Evolutionary conservation across 1,140 invertebrate species (phyloP).

Genomic region (Campodea augens): DNA sequence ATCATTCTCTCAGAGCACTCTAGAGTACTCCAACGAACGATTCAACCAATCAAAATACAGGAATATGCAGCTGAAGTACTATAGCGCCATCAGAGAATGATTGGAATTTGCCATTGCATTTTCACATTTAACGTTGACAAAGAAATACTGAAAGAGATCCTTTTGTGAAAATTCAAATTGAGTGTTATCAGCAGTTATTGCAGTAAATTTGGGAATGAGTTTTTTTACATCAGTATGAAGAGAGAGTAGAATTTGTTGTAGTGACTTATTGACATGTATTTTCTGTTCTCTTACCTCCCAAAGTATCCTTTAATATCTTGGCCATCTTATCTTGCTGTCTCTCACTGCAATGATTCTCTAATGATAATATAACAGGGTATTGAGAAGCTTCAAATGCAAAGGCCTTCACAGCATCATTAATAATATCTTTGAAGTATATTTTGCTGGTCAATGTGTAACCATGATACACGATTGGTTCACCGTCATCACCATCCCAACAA

Average conservation of each 20-base stretch:
- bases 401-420: constrained; percentile 26
- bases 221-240: neutral
- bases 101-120: no score
- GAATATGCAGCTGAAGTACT: no score
- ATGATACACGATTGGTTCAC: constrained; percentile 34
- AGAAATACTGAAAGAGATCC: no score
- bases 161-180: no score
- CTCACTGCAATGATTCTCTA: constrained; percentile 36
- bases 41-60: no score
- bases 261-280: no score
- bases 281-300: constrained; percentile 25
- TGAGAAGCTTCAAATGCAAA: constrained; percentile 23
- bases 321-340: constrained; percentile 32
- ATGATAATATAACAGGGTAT: constrained; percentile 35
- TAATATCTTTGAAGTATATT: constrained; percentile 32
- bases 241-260: neutral
- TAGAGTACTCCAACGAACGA: no score
- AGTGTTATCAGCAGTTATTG: neutral
- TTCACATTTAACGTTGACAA: no score
- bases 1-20: no score
- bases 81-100: no score
- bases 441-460: constrained; percentile 35
- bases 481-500: constrained; percentile 36
- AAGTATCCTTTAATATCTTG: constrained; percentile 27
- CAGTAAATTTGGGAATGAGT: neutral